Base-by-base conservation (phyloP, 2,797 vertebrate genomes). In the Hoplostethus atlanticus region DNA sequence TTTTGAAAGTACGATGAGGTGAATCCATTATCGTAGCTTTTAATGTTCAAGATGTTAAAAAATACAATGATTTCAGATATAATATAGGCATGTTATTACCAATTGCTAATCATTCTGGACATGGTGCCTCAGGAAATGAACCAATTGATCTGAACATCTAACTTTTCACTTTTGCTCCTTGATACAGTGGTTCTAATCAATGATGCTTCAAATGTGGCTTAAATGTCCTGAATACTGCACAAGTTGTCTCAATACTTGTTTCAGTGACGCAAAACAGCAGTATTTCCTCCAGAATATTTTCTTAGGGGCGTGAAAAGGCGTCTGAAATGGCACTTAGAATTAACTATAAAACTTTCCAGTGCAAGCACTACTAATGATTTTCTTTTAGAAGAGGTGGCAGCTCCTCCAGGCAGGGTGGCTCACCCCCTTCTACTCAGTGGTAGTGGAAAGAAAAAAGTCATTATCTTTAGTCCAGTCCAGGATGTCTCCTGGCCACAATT, bases 11-110 rank as follows among this genome's bases (percentile, higher is more conserved):
- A 67, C 34, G 76, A 68, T 54, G 46, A 78, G 38, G 21, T 69
- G 61, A 71, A 72, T 55, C 69, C 70, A 79, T 86, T 67, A 75
- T 25, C 72, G 46, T 44, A 59, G 15, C 21, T 70, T 81, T 79
- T 71, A 80, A 63, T 71, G 61, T 34, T 62, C 40, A 55, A 65
- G 47, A 70, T 76, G 59, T 60, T 48, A 67, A 72, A 73, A 64
- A 34, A 60, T 72, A 36, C n/a, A 68, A 65, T 21, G 21, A 36
- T 53, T 38, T 63, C 9, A 61, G 16, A 44, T 16, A 57, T 61
- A 76, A 64, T 68, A 73, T 8, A 56, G 52, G 51, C 28, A 60
- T 73, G 12, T 54, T 58, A 46, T 53, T 64, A 48, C 69, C 55
- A 61, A 77, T 68, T 76, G 68, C 17, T 4, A 44, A 60, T 50